phyloP scores from a whole-genome alignment of 2,797 vertebrate genomes.

The Allobates femoralis region DNA sequence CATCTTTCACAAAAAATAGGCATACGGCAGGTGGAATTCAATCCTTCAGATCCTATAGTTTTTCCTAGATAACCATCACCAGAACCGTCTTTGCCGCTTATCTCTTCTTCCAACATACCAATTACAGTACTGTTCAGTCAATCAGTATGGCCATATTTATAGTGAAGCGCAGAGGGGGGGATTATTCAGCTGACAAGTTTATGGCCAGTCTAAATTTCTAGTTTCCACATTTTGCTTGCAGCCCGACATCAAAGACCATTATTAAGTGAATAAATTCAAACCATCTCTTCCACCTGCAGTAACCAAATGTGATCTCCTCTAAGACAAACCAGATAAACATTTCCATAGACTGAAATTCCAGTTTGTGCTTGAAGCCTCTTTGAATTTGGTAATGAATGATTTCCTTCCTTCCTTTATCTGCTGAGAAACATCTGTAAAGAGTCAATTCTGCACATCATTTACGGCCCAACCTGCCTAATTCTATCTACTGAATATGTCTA shows the following conservation, averaged over 20 bases:
- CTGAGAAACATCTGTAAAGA: conserved; percentile 53
- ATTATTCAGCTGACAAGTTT: background rate
- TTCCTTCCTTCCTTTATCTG: conserved; percentile 57
- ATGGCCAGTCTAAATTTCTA: background rate
- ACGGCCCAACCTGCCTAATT: background rate
- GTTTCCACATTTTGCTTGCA: conserved; percentile 66
- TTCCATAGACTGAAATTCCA: conserved; percentile 21
- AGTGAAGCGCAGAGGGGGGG: background rate
- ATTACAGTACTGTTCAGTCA: background rate
- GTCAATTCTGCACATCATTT: conserved; percentile 38
- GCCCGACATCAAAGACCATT: conserved; percentile 78
- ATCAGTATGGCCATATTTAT: background rate
- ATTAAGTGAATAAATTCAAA: conserved; percentile 35
- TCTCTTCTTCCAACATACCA: background rate
- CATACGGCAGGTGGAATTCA: no score
- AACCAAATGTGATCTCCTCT: conserved; percentile 17
- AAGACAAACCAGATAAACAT: conserved; percentile 43
- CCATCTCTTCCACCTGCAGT: conserved; percentile 35
- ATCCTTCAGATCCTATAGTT: background rate
- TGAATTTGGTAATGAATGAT: conserved; percentile 57
- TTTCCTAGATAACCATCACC: background rate
- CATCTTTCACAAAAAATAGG: no score
- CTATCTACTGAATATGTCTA: conserved; percentile 26
- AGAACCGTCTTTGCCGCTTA: background rate
- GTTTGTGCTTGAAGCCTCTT: conserved; percentile 39